Conservation (phyloP, 2,888 invertebrate genomes). For the Heliconius sara region DNA sequence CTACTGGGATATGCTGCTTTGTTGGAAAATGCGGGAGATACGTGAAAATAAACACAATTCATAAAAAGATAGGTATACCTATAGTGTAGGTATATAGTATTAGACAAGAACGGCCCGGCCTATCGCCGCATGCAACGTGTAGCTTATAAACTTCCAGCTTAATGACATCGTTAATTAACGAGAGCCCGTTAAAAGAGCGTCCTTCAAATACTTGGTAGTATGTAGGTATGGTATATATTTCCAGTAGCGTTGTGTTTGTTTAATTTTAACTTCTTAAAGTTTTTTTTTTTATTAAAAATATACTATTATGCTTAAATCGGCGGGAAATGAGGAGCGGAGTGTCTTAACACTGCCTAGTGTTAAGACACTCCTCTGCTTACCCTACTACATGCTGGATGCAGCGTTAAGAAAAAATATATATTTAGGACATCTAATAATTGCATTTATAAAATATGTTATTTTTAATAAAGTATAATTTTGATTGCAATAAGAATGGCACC, state of each 20-base stretch:
- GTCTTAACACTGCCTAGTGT: too few relatives aligned
- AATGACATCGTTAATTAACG: slow-evolving; percentile 20
- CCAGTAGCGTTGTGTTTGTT: slow-evolving; percentile 14
- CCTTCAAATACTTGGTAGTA: slow-evolving; percentile 8
- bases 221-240: background rate
- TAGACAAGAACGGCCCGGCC: slow-evolving; percentile 1
- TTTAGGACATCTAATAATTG: background rate
- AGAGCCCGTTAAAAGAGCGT: slow-evolving; percentile 21
- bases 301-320: too few relatives aligned
- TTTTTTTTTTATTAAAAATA: background rate
- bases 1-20: background rate
- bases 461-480: too few relatives aligned
- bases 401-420: background rate
- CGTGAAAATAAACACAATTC: background rate
- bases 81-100: background rate
- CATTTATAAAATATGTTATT: too few relatives aligned
- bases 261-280: background rate
- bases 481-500: too few relatives aligned
- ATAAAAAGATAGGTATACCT: background rate
- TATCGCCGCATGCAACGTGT: slow-evolving; percentile 15
- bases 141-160: slow-evolving; percentile 22
- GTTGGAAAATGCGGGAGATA: background rate
- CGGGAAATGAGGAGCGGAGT: too few relatives aligned
- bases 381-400: too few relatives aligned
- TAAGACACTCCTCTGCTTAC: too few relatives aligned